These are phyloP conservation scores for Agriotes lineatus DNA, from an alignment of 2,888 invertebrate genomes.

Conservation along the genomic window DNA sequence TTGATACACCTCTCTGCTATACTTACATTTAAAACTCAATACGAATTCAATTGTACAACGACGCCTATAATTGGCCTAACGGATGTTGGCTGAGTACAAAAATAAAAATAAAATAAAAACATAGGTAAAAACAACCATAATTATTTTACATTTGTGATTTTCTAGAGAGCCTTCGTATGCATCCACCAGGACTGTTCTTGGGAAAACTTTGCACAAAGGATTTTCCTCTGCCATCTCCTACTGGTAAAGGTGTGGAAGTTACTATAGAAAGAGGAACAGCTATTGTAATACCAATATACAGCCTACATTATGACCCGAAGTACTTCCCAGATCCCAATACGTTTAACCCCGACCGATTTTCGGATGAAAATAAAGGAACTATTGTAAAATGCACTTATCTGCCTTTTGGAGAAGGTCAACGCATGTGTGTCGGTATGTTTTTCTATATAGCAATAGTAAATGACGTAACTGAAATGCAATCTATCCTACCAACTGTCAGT, in stretches of 20 bases:
- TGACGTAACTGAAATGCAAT: too few species aligned
- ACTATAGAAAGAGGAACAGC: constrained; percentile 46
- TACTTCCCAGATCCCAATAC: constrained; percentile 46
- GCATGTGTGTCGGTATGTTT: constrained; percentile 57
- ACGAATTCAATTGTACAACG: too few species aligned
- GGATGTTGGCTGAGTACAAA: too few species aligned
- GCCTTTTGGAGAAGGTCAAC: constrained; percentile 58
- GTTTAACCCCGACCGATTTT: constrained; percentile 51
- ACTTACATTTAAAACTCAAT: too few species aligned
- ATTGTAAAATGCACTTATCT: constrained; percentile 54
- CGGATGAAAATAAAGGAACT: constrained; percentile 53
- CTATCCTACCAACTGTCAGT: too few species aligned
- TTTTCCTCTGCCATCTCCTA: constrained; percentile 47
- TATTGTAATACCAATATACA: constrained; percentile 45
- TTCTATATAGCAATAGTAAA: too few species aligned
- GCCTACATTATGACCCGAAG: constrained; percentile 47
- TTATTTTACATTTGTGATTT: too few species aligned
- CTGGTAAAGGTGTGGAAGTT: constrained; percentile 49
- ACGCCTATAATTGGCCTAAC: too few species aligned
- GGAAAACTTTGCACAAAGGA: constrained; percentile 49
- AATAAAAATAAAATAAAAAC: too few species aligned
- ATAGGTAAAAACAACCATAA: too few species aligned
- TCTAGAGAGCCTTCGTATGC: constrained; percentile 55
- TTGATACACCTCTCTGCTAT: too few species aligned
- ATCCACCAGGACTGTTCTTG: constrained; percentile 52